phyloP scores from a whole-genome alignment of 2,888 invertebrate species.

The Pinctada fucata region DNA sequence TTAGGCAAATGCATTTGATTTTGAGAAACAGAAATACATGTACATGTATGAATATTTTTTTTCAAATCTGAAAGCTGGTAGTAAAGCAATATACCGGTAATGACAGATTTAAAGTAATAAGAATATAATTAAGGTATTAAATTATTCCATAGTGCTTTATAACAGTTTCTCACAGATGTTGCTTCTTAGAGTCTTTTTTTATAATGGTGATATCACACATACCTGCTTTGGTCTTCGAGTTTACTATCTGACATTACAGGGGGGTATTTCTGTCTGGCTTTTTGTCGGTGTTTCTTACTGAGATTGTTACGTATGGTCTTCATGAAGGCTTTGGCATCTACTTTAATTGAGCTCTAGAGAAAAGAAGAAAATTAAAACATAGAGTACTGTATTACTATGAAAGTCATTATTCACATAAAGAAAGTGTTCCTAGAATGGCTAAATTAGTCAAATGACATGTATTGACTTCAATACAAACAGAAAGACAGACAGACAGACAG shows the following conservation, averaged over 20 bases:
- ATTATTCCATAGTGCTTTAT: not conserved
- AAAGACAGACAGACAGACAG: not conserved
- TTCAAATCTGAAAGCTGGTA: too few species aligned
- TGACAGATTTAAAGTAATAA: too few species aligned
- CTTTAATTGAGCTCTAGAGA: conserved; percentile 76
- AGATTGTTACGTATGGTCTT: conserved; percentile 77
- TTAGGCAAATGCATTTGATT: too few species aligned
- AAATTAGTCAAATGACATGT: not conserved
- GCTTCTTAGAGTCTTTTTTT: too few species aligned
- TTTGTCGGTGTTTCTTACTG: conserved; percentile 62
- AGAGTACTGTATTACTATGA: not conserved
- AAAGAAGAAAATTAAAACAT: too few species aligned
- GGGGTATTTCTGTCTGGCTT: conserved; percentile 69
- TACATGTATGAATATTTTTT: too few species aligned
- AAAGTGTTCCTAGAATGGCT: too few species aligned
- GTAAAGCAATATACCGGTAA: too few species aligned
- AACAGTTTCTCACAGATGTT: too few species aligned
- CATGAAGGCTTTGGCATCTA: conserved; percentile 76
- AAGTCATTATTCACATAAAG: too few species aligned
- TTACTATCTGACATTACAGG: conserved; percentile 63
- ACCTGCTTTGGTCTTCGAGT: conserved; percentile 41
- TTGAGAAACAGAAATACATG: too few species aligned
- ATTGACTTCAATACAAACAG: not conserved
- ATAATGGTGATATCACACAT: not conserved
- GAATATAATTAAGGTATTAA: not conserved